Percentiles rank a stretch among this genome's conserved stretches.
These are phyloP conservation scores for Tyria jacobaeae DNA, from an alignment of 2,888 invertebrate species.

Conservation along the genomic window DNA sequence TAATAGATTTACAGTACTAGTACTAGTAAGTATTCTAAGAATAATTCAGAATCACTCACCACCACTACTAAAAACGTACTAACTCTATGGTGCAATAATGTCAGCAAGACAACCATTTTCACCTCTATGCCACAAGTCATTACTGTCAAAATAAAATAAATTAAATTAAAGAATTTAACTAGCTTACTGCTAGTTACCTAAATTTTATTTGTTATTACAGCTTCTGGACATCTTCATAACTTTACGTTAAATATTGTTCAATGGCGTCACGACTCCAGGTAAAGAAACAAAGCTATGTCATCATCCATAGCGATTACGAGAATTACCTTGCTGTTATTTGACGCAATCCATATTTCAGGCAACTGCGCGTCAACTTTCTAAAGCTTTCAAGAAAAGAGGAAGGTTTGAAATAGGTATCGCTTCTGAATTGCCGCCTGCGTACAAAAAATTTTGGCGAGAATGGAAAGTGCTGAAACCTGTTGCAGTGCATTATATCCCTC, in stretches of 20 bases:
- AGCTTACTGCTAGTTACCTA: slow-evolving; percentile 12
- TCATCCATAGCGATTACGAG: slow-evolving; percentile 49
- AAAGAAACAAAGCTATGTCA: slow-evolving; percentile 45
- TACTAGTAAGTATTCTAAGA: no score
- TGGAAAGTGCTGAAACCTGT: slow-evolving; percentile 90
- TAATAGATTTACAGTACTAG: no score
- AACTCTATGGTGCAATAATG: no score
- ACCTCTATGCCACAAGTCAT: not conserved
- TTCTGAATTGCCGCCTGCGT: slow-evolving; percentile 91
- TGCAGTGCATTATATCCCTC: slow-evolving; percentile 90
- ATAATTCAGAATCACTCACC: no score
- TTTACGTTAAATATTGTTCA: slow-evolving; percentile 56
- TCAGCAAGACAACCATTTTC: not conserved
- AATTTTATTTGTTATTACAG: slow-evolving; percentile 35
- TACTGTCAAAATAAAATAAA: slow-evolving; percentile 27
- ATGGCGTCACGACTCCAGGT: slow-evolving; percentile 81
- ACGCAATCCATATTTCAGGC: slow-evolving; percentile 68
- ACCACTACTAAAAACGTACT: no score
- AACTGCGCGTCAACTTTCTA: slow-evolving; percentile 79
- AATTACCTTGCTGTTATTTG: slow-evolving; percentile 52
- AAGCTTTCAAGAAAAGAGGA: slow-evolving; percentile 81
- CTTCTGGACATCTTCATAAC: slow-evolving; percentile 48
- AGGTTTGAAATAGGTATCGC: slow-evolving; percentile 90
- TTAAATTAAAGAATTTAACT: slow-evolving; percentile 23
- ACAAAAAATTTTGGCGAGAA: slow-evolving; percentile 94